Evolutionary conservation across 2,113 vertebrate genomes (phyloP), one percentile per base, ranked within the genome.

Genomic region (Muscicapa adusta): DNA sequence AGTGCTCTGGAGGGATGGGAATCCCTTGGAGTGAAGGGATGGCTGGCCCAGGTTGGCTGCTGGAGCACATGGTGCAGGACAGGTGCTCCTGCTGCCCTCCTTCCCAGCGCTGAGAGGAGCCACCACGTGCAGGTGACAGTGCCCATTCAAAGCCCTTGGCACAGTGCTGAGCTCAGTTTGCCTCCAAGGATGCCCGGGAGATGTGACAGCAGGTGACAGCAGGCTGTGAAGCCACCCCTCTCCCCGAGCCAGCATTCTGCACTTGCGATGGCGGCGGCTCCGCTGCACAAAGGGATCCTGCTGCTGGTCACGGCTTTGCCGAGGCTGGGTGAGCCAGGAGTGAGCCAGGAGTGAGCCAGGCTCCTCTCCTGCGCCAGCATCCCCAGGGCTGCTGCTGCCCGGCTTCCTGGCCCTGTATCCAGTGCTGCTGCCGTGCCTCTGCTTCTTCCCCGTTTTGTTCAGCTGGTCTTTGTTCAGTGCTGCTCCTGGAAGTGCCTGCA

Each of bases 361-460:
- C 50, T 63, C 45, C 63, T 17, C 17, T 29, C 53, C 62, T 42
- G 53, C 73, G 14, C 22, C 65, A 47, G 67, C 9, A 5, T 15
- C 71, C 2, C 7, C 2, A 3, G 26, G 4, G 34, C 74, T 11
- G 66, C 72, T 45, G 70, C 93, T 76, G 60, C 53, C 1, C 6
- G 6, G 70, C 20, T 8, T 19, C 3, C 56, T 0, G 65, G 22
- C 40, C 12, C 22, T 2, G 31, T 1, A 4, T 51, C 43, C 5
- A 7, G 33, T 29, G 9, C 71, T 62, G 84, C 89, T 45, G 84
- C 67, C n/a, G 4, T 51, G 80, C 87, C 66, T 67, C 48, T 2
- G 17, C 82, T 58, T 87, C 87, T 33, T 70, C 57, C 77, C 88
- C 20, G 20, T 67, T 96, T 96, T 94, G 95, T 96, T 96, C 95